A percentile compares a stretch with the other conserved stretches of the same genome.
These are phyloP conservation scores for Calliopsis andreniformis DNA, from an alignment of 1,140 invertebrate genomes.

Conservation along the genomic window DNA sequence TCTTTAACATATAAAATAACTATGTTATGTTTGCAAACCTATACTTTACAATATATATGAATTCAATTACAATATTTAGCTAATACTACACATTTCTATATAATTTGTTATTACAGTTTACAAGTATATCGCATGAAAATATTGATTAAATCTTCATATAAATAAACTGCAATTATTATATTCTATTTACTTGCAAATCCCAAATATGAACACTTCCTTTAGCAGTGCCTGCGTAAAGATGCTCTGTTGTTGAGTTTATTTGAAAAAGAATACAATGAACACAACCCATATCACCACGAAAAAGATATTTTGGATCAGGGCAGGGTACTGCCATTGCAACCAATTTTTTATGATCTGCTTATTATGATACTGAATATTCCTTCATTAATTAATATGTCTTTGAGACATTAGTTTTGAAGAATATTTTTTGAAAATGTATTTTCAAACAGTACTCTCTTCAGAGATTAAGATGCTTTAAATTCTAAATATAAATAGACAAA, in stretches of 20 bases:
- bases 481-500: no score
- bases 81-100: not conserved
- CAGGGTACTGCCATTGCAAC: constrained; percentile 82
- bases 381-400: no score
- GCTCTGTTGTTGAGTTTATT: constrained; percentile 82
- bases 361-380: no score
- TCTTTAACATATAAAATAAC: constrained; percentile 78
- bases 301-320: constrained; percentile 85
- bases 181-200: constrained; percentile 85
- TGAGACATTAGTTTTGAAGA: no score
- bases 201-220: constrained; percentile 87
- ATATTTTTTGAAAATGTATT: no score
- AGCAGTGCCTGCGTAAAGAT: constrained; percentile 86
- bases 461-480: no score
- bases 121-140: not conserved
- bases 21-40: constrained; percentile 11
- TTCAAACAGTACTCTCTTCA: no score
- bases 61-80: not conserved
- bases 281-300: constrained; percentile 85
- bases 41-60: not conserved
- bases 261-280: constrained; percentile 85
- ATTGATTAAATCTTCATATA: not conserved
- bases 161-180: not conserved
- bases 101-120: not conserved
- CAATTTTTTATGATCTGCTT: constrained; percentile 1